Base-by-base conservation (phyloP, 2,888 invertebrate genomes). In the Chloroclystis v-ata region DNA sequence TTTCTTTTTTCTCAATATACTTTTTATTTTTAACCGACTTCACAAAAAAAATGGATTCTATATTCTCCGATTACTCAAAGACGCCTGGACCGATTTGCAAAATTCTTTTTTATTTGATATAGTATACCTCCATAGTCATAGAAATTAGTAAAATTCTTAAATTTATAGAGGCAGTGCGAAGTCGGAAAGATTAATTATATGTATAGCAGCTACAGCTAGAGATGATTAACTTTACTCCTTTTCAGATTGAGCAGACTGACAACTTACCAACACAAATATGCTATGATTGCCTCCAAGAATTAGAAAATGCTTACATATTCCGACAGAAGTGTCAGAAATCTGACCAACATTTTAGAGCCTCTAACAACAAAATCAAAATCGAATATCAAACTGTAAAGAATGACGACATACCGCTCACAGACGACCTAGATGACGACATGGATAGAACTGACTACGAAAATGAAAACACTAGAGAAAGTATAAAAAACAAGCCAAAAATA, bases 291-390 rank as follows among this genome's bases (percentile, higher is more conserved):
- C 65, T 80, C 0, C 69, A 68, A 54, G 81, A 84, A 48, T 59
- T 89, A 41, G 81, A 86, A 50, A 78, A 70, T 40, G 87, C 88
- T 2, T 88, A 78, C 60, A 86, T 81, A 60, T 89, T 89, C 52
- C 68, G 87, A 54, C 70, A 73, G 47, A 83, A 81, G 76, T 89
- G 88, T 65, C 85, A 82, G 59, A 73, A 78, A 11, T 60, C 74
- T 1, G 85, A 88, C 47, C 75, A 76, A 60, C 69, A 72, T 20
- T 66, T 75, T 6, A 69, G 80, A 28, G 63, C 47, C 30, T 55
- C 57, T 13, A 38, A 49, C 0, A 58, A 61, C 20, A 60, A 57
- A 37, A 70, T 85, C 16, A 84, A 84, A 71, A 40, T 72, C 0
- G 82, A 84, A 65, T 43, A 68, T 26, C 47, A 49, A 0, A 35